Conservation (phyloP, 1,140 invertebrate species). For the Pristionchus pacificus region DNA sequence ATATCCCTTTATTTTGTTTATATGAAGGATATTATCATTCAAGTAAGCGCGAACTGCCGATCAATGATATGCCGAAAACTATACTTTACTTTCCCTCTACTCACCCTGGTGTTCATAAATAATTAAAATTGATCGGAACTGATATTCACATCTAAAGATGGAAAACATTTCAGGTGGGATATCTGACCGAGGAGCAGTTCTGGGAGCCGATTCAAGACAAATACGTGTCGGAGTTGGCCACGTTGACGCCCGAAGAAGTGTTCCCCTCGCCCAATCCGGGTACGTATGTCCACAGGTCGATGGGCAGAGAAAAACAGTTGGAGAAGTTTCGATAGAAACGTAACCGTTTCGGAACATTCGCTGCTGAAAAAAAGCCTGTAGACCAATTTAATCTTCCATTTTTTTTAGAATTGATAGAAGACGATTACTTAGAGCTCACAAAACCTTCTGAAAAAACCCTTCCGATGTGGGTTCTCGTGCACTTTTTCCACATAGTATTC, state of each 20-base stretch:
- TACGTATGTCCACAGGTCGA: too few species aligned
- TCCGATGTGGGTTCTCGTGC: background rate
- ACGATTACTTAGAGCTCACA: too few species aligned
- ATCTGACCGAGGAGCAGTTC: constrained; percentile 42
- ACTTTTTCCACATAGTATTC: background rate
- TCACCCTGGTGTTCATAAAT: too few species aligned
- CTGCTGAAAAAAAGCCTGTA: background rate
- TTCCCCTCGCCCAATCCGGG: constrained; percentile 47
- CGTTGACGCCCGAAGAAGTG: constrained; percentile 36
- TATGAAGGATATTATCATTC: too few species aligned
- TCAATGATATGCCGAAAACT: too few species aligned
- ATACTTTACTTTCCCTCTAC: too few species aligned
- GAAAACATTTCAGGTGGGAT: constrained; percentile 30
- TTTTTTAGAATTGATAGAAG: too few species aligned
- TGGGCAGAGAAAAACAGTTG: too few species aligned
- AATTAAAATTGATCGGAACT: too few species aligned
- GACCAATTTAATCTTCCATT: background rate
- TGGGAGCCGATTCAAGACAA: constrained; percentile 41
- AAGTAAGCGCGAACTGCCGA: too few species aligned
- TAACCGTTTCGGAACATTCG: constrained; percentile 13
- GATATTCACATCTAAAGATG: too few species aligned
- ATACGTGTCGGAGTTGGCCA: constrained; percentile 35
- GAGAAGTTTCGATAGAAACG: background rate
- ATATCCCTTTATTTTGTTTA: too few species aligned
- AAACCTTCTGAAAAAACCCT: constrained; percentile 12